Conservation (phyloP, 2,113 vertebrate species). For the Calidris pugnax region DNA sequence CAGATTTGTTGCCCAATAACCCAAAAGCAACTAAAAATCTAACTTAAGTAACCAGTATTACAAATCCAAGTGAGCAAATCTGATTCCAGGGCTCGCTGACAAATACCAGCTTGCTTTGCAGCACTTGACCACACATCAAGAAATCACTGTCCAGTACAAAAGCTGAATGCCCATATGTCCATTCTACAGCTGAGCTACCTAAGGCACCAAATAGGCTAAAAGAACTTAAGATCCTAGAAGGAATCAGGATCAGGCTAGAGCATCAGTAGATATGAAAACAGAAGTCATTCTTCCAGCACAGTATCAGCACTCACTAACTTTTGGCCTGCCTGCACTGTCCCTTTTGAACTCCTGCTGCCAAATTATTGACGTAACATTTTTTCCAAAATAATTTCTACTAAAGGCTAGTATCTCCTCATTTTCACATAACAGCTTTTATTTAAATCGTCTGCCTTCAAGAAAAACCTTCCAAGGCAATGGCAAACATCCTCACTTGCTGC, state of each 20-base stretch:
- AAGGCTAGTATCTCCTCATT: neutral
- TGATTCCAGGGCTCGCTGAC: neutral
- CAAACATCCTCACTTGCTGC: neutral
- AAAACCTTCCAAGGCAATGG: neutral
- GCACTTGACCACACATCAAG: neutral
- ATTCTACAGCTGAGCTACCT: neutral
- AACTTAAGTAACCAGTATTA: neutral
- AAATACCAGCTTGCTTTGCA: neutral
- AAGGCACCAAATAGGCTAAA: neutral
- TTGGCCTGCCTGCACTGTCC: neutral
- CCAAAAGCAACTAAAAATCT: neutral
- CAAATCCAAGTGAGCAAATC: neutral
- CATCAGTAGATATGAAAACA: neutral
- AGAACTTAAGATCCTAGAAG: neutral
- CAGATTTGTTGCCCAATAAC: neutral
- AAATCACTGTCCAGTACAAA: neutral
- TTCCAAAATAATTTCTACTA: neutral
- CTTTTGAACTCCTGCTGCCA: neutral
- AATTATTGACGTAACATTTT: neutral
- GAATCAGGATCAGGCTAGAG: neutral
- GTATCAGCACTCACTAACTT: neutral
- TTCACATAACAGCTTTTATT: neutral
- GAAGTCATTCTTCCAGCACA: neutral
- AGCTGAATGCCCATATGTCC: neutral
- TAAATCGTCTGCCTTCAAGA: neutral